Evolutionary conservation across 2,113 vertebrate genomes (phyloP).

Genomic region (Scomber scombrus): DNA sequence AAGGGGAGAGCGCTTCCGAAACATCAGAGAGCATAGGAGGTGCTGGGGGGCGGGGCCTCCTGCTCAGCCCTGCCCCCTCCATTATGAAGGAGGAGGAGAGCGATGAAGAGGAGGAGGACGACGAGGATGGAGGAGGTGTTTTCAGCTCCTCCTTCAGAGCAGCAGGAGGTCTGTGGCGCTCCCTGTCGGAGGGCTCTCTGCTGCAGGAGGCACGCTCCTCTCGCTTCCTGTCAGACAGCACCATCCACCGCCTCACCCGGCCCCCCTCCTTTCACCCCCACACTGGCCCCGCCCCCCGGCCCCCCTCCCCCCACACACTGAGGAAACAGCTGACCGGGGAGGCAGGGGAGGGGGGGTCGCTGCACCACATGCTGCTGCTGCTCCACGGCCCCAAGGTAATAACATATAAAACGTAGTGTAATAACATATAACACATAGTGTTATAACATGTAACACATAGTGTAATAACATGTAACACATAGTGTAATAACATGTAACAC

Average conservation of each 20-base stretch:
- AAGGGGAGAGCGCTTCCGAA: constrained; percentile 76
- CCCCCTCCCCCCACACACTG: constrained; percentile 88
- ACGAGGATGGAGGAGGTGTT: constrained; percentile 69
- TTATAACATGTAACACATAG: not conserved
- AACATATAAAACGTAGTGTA: not conserved
- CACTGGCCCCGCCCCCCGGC: constrained; percentile 77
- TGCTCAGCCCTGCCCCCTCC: constrained; percentile 60
- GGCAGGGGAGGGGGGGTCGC: constrained; percentile 87
- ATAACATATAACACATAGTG: not conserved
- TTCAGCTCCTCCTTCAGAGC: constrained; percentile 71
- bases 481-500: too few relatives aligned
- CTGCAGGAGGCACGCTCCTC: constrained; percentile 87
- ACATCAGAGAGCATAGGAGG: constrained; percentile 57
- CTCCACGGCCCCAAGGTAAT: constrained; percentile 89
- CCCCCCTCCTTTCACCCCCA: constrained; percentile 27
- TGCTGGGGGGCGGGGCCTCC: constrained; percentile 13
- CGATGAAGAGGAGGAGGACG: constrained; percentile 72
- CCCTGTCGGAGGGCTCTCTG: constrained; percentile 93
- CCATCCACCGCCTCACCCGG: constrained; percentile 84
- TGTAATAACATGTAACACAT: not conserved
- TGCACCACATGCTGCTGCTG: constrained; percentile 90
- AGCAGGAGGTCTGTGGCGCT: constrained; percentile 81
- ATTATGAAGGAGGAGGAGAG: constrained; percentile 72
- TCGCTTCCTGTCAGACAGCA: constrained; percentile 92
- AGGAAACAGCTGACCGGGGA: constrained; percentile 90